Base-by-base conservation (phyloP, 2,797 vertebrate genomes). In the Epinephelus coioides region DNA sequence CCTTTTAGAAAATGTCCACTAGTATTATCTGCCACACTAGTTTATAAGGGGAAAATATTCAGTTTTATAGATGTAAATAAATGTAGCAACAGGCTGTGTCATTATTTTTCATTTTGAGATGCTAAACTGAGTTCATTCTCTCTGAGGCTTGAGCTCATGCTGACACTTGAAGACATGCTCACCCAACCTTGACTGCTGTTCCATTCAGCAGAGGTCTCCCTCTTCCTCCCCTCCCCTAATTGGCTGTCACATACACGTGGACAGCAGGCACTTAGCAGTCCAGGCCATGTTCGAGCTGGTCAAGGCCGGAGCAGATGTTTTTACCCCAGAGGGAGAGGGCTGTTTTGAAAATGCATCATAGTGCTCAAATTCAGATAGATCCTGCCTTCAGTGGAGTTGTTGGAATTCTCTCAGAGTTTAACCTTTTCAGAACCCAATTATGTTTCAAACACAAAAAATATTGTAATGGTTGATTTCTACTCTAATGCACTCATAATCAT, bases 101-200 rank as follows among this genome's bases (percentile, higher is more conserved):
- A 10, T 18, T 55, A 25, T 68, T 47, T 80, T 44, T 54, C 5
- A 44, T 19, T 15, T 21, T 27, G 38, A 23, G 8, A 2, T 5
- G 51, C 43, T 17, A 40, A 34, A 27, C 34, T 40, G 53, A 34
- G 17, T 43, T 46, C 25, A 6, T 77, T 76, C 38, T 56, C 14
- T 70, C 47, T 25, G 9, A 66, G 43, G 23, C 38, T 50, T 40
- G 18, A 46, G 61, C 61, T 73, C 49, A 25, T 54, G 73, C 77
- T 86, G 83, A 87, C 77, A 83, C 68, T 76, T 12, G 19, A 82
- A 76, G 81, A 67, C 78, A 80, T 23, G 81, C 66, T 82, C 50
- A 65, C 51, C 78, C 74, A 76, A 46, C 76, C 76, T 47, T 85
- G 83, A 77, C 79, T 23, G 75, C 21, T 54, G 53, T 47, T 44